phyloP scores from a whole-genome alignment of 2,888 invertebrate species.

The Tipula lateralis region DNA sequence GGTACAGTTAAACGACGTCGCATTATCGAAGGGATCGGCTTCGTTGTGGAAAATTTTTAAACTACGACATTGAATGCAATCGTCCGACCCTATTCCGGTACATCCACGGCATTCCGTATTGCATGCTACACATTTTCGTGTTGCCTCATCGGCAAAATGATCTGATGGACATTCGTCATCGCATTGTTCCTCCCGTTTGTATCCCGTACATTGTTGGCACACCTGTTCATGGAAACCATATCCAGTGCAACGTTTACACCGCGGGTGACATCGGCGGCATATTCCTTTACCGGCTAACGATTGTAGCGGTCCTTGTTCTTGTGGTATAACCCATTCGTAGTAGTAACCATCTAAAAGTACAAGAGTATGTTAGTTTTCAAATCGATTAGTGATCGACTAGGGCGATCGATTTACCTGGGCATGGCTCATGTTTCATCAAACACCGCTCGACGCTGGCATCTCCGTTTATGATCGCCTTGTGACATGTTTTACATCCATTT shows the following conservation, averaged over 20 bases:
- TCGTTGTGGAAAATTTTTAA: conserved; percentile 63
- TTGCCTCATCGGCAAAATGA: conserved; percentile 72
- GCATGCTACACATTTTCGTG: conserved; percentile 69
- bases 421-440: conserved; percentile 71
- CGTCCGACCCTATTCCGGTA: conserved; percentile 66
- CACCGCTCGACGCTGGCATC: conserved; percentile 69
- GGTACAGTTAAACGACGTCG: conserved; percentile 79
- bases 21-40: conserved; percentile 55
- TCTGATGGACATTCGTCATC: conserved; percentile 84
- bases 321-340: conserved; percentile 76
- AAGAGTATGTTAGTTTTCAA: neutral
- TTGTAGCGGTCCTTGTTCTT: conserved; percentile 65
- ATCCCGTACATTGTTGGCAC: conserved; percentile 82
- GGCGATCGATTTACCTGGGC: conserved; percentile 71
- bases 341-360: conserved; percentile 60
- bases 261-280: conserved; percentile 84
- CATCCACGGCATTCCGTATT: conserved; percentile 82
- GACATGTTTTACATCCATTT: conserved; percentile 86
- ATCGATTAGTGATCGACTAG: conserved; percentile 44
- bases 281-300: conserved; percentile 78
- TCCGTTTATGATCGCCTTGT: conserved; percentile 78
- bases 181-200: conserved; percentile 82
- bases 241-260: conserved; percentile 82
- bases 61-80: conserved; percentile 74
- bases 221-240: conserved; percentile 82